Percentiles rank a stretch among this genome's conserved stretches.
These are phyloP conservation scores for Dromococcyx pavoninus DNA, from an alignment of 2,797 vertebrate species.

Conservation along the genomic window DNA sequence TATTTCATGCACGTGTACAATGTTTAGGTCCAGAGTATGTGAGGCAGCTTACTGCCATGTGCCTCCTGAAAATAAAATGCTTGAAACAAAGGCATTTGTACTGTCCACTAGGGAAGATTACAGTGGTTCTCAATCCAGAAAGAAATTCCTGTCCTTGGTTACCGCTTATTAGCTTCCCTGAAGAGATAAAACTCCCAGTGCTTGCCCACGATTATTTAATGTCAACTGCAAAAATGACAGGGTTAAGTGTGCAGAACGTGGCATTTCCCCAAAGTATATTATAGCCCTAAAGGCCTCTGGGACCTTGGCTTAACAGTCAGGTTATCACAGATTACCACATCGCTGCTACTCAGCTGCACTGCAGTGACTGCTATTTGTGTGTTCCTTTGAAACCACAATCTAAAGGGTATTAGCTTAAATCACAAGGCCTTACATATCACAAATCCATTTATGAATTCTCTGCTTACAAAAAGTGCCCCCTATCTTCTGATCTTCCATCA, in stretches of 20 bases:
- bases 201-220: neutral
- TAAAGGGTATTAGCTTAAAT: neutral
- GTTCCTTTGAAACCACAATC: neutral
- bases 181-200: neutral
- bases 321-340: neutral
- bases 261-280: neutral
- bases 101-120: neutral
- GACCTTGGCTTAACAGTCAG: neutral
- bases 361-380: neutral
- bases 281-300: neutral
- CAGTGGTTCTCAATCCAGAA: neutral
- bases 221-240: neutral
- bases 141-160: neutral
- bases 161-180: neutral
- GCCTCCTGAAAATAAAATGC: neutral
- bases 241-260: neutral
- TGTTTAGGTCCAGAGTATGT: neutral
- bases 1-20: neutral
- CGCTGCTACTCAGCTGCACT: neutral
- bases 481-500: neutral
- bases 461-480: neutral
- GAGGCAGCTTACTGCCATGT: neutral
- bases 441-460: neutral
- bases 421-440: neutral
- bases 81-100: neutral